phyloP scores from a whole-genome alignment of 2,113 vertebrate species.

The Panthera tigris region DNA sequence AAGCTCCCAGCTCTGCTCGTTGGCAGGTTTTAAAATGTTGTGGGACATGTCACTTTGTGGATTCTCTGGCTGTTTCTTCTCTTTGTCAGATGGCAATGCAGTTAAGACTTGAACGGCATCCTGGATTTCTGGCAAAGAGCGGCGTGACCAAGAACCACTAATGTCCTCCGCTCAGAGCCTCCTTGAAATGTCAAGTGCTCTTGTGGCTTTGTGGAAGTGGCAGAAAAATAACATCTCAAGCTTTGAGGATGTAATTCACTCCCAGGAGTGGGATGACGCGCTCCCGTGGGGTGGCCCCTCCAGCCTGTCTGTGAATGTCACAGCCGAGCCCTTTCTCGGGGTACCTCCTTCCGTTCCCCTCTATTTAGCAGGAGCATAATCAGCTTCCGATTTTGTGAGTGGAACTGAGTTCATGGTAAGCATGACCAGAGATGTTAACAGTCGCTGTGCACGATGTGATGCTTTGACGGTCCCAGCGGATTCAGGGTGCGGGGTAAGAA shows the following conservation, averaged over 20 bases:
- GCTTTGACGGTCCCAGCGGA: neutral
- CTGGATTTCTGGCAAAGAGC: constrained; percentile 29
- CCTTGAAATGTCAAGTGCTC: constrained; percentile 59
- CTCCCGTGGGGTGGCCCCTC: accelerated
- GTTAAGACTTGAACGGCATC: neutral
- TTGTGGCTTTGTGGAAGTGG: neutral
- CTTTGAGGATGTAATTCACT: neutral
- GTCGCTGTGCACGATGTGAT: accelerated
- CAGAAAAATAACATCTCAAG: neutral
- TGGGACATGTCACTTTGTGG: neutral
- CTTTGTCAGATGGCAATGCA: neutral
- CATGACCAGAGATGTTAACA: neutral
- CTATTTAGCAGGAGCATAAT: neutral
- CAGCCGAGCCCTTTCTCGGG: neutral
- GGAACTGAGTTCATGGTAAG: neutral
- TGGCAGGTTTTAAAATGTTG: neutral
- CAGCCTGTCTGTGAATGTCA: neutral
- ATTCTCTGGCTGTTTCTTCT: neutral
- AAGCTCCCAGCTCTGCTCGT: neutral
- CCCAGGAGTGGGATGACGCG: neutral
- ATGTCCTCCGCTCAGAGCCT: neutral
- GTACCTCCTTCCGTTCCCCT: neutral
- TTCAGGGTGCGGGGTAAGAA: neutral
- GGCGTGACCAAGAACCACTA: neutral
- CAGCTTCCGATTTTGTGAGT: neutral